phyloP scores from a whole-genome alignment of 1,140 invertebrate genomes.

The Mylabris phalerata region DNA sequence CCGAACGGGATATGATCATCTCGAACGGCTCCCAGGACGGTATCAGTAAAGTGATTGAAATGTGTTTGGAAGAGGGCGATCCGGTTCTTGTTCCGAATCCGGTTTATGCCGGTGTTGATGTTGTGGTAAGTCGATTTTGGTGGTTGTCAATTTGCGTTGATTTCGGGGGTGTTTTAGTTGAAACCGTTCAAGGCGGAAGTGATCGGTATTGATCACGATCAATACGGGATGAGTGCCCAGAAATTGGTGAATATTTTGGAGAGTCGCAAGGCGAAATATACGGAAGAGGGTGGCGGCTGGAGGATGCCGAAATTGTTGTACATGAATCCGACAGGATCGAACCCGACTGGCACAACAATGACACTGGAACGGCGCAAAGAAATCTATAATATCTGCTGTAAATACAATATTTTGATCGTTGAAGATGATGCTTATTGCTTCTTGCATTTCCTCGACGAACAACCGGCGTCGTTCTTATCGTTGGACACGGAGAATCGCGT shows the following conservation, averaged over 20 bases:
- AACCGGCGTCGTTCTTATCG: slow-evolving; percentile 62
- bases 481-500: slow-evolving; percentile 71
- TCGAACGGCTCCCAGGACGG: slow-evolving; percentile 71
- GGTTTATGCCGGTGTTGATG: slow-evolving; percentile 60
- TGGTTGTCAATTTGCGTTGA: not conserved
- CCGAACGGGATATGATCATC: slow-evolving; percentile 55
- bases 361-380: slow-evolving; percentile 57
- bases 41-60: slow-evolving; percentile 63
- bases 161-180: slow-evolving; percentile 39
- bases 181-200: slow-evolving; percentile 46
- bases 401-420: slow-evolving; percentile 69
- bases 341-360: slow-evolving; percentile 65
- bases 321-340: slow-evolving; percentile 54
- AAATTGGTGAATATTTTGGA: slow-evolving; percentile 43
- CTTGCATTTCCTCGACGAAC: slow-evolving; percentile 58
- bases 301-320: slow-evolving; percentile 58
- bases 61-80: slow-evolving; percentile 60
- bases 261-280: slow-evolving; percentile 42
- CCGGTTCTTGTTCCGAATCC: slow-evolving; percentile 63
- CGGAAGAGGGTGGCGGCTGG: slow-evolving; percentile 28
- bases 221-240: slow-evolving; percentile 47
- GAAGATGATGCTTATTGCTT: slow-evolving; percentile 78
- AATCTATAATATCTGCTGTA: slow-evolving; percentile 67
- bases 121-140: slow-evolving; percentile 50
- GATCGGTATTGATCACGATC: slow-evolving; percentile 48